Conservation (phyloP, 2,113 vertebrate species). For the Hirundichthys speculiger region DNA sequence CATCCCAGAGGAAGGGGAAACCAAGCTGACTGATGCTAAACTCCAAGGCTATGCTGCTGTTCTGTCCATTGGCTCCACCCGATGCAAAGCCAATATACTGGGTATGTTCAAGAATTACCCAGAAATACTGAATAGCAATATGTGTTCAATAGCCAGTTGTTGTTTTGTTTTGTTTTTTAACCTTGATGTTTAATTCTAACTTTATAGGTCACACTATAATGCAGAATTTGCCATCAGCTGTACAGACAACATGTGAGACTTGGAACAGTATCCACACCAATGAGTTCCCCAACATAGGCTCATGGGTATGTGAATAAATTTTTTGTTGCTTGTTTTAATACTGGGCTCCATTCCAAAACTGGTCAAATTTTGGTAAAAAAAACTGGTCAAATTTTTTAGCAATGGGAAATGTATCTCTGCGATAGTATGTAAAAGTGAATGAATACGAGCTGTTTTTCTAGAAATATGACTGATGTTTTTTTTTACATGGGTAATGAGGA, state of each 20-base stretch:
- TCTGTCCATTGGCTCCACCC: slow-evolving; percentile 90
- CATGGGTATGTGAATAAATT: slow-evolving; percentile 87
- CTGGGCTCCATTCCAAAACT: no score
- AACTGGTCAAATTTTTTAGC: no score
- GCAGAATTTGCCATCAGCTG: slow-evolving; percentile 91
- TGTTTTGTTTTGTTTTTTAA: not conserved
- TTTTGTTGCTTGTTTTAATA: no score
- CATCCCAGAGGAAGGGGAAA: slow-evolving; percentile 91
- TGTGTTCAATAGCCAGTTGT: not conserved
- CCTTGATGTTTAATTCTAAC: not conserved
- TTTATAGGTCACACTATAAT: slow-evolving; percentile 87
- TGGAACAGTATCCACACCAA: slow-evolving; percentile 97
- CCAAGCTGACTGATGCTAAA: slow-evolving; percentile 87
- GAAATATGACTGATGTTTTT: no score
- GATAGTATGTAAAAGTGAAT: no score
- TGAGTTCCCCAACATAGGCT: slow-evolving; percentile 98
- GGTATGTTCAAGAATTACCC: slow-evolving; percentile 75
- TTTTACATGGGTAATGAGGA: no score
- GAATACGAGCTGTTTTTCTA: no score
- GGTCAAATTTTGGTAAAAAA: no score
- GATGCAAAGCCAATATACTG: slow-evolving; percentile 92
- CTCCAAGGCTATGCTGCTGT: slow-evolving; percentile 93
- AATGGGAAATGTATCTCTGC: no score
- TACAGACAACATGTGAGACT: slow-evolving; percentile 92
- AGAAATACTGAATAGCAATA: not conserved